Conservation (phyloP, 2,797 vertebrate species). For the Sebastes ruberrimus region DNA sequence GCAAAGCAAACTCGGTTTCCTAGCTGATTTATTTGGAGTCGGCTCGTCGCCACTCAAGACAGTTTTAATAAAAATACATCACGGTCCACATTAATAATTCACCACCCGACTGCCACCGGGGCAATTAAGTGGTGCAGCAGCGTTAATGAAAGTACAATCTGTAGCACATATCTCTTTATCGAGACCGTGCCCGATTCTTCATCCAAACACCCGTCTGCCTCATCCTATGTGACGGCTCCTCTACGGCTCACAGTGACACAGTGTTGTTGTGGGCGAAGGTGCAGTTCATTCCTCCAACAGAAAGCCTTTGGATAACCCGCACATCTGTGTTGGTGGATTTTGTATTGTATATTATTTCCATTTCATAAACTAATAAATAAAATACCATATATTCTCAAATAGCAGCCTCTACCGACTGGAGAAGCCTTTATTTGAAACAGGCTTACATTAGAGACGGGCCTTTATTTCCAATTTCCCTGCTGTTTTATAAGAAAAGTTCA, state of each 20-base stretch:
- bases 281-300: not conserved
- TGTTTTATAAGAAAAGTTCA: not conserved
- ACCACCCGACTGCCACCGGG: constrained; percentile 22
- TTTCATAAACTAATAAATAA: not conserved
- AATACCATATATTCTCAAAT: not conserved
- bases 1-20: not conserved
- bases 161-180: constrained; percentile 46
- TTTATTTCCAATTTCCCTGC: not conserved
- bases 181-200: constrained; percentile 16
- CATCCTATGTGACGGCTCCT: not conserved
- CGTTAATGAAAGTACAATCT: constrained; percentile 65
- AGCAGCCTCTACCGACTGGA: not conserved
- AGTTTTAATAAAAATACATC: constrained; percentile 67
- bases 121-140: constrained; percentile 44
- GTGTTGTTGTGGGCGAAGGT: not conserved
- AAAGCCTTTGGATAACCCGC: not conserved
- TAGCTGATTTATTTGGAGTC: constrained; percentile 29
- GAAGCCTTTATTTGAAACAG: not conserved
- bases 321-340: not conserved
- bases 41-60: constrained; percentile 23
- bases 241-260: not conserved
- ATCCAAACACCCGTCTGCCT: not conserved
- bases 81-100: constrained; percentile 61
- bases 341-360: not conserved
- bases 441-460: too few relatives aligned